phyloP scores from a whole-genome alignment of 2,888 invertebrate genomes.

The Eupithecia inturbata region DNA sequence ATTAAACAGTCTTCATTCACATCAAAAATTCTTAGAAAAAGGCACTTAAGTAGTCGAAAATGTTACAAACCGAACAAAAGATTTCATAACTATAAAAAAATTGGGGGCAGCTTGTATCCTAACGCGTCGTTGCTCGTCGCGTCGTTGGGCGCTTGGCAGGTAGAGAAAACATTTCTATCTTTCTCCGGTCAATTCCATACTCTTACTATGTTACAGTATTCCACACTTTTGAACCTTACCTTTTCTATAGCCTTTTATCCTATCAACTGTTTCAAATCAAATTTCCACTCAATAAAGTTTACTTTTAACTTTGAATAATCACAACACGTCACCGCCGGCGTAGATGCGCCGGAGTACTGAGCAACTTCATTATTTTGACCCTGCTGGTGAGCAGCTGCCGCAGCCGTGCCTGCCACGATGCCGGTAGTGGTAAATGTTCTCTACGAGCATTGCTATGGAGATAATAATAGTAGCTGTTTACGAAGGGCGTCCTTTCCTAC shows the following conservation, averaged over 20 bases:
- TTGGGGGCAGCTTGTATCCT: neutral
- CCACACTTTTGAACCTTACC: neutral
- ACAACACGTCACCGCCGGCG: constrained; percentile 4
- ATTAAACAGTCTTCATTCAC: neutral
- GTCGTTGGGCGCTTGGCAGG: neutral
- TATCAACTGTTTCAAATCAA: neutral
- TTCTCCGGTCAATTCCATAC: neutral
- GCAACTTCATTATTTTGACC: constrained; percentile 9
- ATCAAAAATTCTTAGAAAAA: neutral
- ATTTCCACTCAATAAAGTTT: neutral
- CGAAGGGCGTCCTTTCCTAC: neutral
- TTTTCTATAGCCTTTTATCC: neutral
- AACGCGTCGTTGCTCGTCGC: neutral
- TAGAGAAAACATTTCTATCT: neutral
- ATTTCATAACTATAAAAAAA: constrained; percentile 1
- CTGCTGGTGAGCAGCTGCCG: neutral
- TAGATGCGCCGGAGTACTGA: constrained; percentile 43
- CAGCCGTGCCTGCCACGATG: neutral
- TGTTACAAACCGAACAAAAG: neutral
- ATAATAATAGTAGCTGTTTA: constrained; percentile 22
- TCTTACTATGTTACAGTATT: neutral
- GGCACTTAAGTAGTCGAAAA: neutral
- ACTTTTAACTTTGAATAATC: neutral
- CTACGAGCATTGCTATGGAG: neutral
- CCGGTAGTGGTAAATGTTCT: neutral